Conservation (phyloP, 2,113 vertebrate species). For the Gyps fulvus region DNA sequence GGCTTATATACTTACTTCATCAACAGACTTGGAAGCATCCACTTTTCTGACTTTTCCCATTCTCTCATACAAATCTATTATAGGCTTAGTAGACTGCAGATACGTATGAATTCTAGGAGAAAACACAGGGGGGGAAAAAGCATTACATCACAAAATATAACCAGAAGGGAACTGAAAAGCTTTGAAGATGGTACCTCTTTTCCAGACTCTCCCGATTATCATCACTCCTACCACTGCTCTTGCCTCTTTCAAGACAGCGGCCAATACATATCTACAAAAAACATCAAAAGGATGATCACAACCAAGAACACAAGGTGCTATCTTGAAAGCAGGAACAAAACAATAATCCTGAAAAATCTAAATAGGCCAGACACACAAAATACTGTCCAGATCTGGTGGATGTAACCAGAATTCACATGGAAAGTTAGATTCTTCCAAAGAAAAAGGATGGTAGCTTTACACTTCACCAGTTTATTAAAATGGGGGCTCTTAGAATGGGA, state of each 20-base stretch:
- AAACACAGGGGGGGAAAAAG: not conserved
- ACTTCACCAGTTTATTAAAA: slow-evolving; percentile 27
- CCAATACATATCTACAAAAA: slow-evolving; percentile 84
- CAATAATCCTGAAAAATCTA: not conserved
- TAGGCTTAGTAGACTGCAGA: slow-evolving; percentile 89
- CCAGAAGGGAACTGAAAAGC: not conserved
- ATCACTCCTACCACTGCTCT: slow-evolving; percentile 92
- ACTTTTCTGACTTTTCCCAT: slow-evolving; percentile 90
- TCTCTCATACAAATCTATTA: slow-evolving; percentile 89
- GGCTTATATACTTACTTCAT: slow-evolving; percentile 78
- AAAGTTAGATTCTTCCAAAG: slow-evolving; percentile 8
- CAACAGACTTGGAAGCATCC: slow-evolving; percentile 88
- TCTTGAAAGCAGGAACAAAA: not conserved
- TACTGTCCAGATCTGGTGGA: not conserved
- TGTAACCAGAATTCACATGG: not conserved
- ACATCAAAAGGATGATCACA: not conserved
- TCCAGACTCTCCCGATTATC: slow-evolving; percentile 95
- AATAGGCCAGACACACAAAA: slow-evolving; percentile 1
- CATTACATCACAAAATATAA: not conserved
- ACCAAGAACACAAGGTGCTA: not conserved
- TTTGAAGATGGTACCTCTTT: slow-evolving; percentile 81
- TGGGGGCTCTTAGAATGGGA: not conserved
- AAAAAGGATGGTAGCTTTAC: slow-evolving; percentile 32
- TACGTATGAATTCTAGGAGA: slow-evolving; percentile 91
- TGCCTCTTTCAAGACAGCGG: slow-evolving; percentile 93